A percentile compares a stretch with the other conserved stretches of the same genome.
Evolutionary conservation across 2,113 vertebrate genomes (phyloP).

Genomic region (Paralichthys olivaceus): DNA sequence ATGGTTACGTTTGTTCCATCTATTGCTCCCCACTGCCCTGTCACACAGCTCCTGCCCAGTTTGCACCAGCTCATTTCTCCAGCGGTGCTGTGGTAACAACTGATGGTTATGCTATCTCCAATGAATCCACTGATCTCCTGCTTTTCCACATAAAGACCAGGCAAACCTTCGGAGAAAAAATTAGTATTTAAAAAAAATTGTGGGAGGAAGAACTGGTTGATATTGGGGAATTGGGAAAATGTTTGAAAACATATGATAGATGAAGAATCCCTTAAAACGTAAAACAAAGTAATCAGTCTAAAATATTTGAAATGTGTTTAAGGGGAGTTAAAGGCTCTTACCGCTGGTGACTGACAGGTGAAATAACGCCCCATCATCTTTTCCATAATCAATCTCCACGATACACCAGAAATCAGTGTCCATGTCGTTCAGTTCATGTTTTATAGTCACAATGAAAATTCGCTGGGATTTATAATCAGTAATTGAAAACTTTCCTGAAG

Average conservation of each 20-base stretch:
- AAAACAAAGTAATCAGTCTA: background rate
- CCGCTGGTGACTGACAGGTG: background rate
- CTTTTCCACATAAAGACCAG: constrained; percentile 11
- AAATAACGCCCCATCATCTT: background rate
- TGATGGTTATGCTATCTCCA: background rate
- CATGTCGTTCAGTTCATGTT: rapidly evolving
- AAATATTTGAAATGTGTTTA: background rate
- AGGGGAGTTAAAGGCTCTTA: background rate
- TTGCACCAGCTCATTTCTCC: constrained; percentile 28
- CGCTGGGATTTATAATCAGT: constrained; percentile 4
- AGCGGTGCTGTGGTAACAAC: background rate
- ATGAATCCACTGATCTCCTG: constrained; percentile 11
- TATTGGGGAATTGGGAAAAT: background rate
- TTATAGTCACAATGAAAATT: constrained; percentile 32
- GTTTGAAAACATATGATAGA: background rate
- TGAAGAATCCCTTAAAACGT: too few relatives aligned
- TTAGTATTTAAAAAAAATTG: background rate
- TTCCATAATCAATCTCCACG: background rate
- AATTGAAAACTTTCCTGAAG: constrained; percentile 11
- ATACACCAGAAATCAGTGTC: constrained; percentile 32
- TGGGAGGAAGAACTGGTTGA: background rate
- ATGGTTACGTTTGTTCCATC: background rate
- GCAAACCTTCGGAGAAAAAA: background rate
- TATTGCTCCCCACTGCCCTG: background rate
- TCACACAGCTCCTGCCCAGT: constrained; percentile 25